These are phyloP conservation scores for Sesia apiformis DNA, from an alignment of 2,888 invertebrate genomes.

Conservation along the genomic window DNA sequence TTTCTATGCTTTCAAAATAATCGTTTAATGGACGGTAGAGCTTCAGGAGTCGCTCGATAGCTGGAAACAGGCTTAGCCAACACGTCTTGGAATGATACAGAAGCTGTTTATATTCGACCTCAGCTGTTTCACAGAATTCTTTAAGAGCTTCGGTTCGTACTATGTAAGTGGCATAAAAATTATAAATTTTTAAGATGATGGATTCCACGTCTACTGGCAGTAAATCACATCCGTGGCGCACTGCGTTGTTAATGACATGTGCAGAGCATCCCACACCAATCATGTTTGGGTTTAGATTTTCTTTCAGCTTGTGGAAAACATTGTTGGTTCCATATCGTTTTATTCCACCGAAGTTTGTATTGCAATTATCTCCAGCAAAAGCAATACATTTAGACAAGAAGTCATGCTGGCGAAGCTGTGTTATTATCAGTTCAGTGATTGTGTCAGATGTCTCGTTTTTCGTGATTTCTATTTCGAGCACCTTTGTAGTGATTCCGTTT, in stretches of 20 bases:
- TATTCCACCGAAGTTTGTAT: slow-evolving; percentile 16
- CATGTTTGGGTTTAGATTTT: slow-evolving; percentile 7
- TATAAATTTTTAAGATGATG: slow-evolving; percentile 9
- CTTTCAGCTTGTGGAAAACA: slow-evolving; percentile 9
- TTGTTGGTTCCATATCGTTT: slow-evolving; percentile 9
- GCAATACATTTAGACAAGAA: slow-evolving; percentile 8
- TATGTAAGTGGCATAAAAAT: slow-evolving; percentile 8
- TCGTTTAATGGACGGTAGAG: slow-evolving; percentile 1
- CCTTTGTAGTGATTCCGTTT: slow-evolving; percentile 10
- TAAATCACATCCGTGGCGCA: slow-evolving; percentile 10
- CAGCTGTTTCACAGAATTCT: slow-evolving; percentile 3
- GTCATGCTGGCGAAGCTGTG: slow-evolving; percentile 4
- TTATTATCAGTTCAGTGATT: slow-evolving; percentile 1
- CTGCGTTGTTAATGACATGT: slow-evolving; percentile 14
- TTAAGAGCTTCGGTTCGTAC: slow-evolving; percentile 6
- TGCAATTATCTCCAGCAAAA: slow-evolving; percentile 7
- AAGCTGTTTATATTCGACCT: too few relatives aligned
- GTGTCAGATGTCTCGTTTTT: slow-evolving; percentile 5
- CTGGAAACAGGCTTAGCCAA: slow-evolving; percentile 2
- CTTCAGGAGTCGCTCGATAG: slow-evolving; percentile 1
- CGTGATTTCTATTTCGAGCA: slow-evolving; percentile 5
- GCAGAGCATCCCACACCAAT: slow-evolving; percentile 14
- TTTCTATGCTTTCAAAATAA: not conserved
- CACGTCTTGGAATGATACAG: slow-evolving; percentile 1
- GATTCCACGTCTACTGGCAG: slow-evolving; percentile 14